Evolutionary conservation across 2,888 invertebrate genomes (phyloP).

Genomic region (Lithophane leautieri): DNA sequence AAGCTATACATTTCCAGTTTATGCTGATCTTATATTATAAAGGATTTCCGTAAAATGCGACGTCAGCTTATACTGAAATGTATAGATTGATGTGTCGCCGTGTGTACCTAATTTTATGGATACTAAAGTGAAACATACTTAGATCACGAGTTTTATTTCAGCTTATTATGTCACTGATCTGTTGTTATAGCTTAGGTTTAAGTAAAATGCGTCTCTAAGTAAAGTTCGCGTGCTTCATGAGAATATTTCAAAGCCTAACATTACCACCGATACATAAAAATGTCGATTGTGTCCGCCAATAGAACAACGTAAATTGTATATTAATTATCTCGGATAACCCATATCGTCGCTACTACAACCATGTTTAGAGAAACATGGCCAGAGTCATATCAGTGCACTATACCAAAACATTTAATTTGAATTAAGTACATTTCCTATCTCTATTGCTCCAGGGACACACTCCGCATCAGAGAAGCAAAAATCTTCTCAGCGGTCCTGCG

Average conservation of each 20-base stretch:
- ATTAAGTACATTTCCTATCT: not conserved
- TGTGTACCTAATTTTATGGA: not conserved
- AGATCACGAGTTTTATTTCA: not conserved
- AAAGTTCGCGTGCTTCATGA: not conserved
- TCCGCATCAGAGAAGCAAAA: constrained; percentile 94
- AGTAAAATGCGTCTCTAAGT: not conserved
- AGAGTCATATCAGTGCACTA: not conserved
- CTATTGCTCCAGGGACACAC: constrained; percentile 91
- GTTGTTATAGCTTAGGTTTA: not conserved
- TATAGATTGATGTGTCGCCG: too few species aligned
- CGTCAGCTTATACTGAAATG: too few species aligned
- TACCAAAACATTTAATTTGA: not conserved
- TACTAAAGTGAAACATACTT: not conserved
- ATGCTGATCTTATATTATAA: too few species aligned
- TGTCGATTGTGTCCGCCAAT: not conserved
- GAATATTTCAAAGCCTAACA: not conserved
- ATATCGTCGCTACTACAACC: too few species aligned
- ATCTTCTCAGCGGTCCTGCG: constrained; percentile 94
- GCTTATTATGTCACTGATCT: not conserved
- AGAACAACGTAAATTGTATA: not conserved
- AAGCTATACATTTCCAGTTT: too few species aligned
- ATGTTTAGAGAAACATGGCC: too few species aligned
- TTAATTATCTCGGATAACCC: too few species aligned
- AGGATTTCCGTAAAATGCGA: too few species aligned
- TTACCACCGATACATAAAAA: not conserved